Percentiles rank a stretch among this genome's conserved stretches.
phyloP scores from a whole-genome alignment of 2,888 invertebrate species.

The Aproaerema taeniolella region DNA sequence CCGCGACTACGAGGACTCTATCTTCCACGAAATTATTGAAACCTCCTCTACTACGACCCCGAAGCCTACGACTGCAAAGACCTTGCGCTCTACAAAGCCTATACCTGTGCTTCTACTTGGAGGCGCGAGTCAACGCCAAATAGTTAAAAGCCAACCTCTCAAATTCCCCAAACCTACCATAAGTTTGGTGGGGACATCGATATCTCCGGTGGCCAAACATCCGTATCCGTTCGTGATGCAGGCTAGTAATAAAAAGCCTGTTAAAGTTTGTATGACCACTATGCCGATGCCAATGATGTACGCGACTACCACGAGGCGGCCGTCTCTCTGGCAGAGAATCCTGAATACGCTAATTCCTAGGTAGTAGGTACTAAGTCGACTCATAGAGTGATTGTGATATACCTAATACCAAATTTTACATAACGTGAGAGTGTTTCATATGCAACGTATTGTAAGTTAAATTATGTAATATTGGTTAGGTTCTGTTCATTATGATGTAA shows the following conservation, averaged over 20 bases:
- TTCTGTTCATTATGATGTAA: conserved; percentile 15
- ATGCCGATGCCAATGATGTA: conserved; percentile 36
- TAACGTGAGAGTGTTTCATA: too few species aligned
- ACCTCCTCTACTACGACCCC: conserved; percentile 40
- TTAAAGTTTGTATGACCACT: conserved; percentile 53
- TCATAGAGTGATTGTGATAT: conserved; percentile 7
- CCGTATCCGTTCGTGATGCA: conserved; percentile 62
- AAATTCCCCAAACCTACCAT: conserved; percentile 45
- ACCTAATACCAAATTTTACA: not conserved
- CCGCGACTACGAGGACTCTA: conserved; percentile 61
- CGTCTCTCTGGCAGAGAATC: conserved; percentile 50
- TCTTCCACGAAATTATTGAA: conserved; percentile 60
- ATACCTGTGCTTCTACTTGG: conserved; percentile 55
- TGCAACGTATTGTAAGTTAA: not conserved
- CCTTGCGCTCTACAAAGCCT: conserved; percentile 27
- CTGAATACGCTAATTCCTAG: conserved; percentile 53
- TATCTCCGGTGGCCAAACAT: conserved; percentile 50
- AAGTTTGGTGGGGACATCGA: conserved; percentile 55
- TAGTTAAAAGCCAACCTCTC: conserved; percentile 42
- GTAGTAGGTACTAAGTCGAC: conserved; percentile 22
- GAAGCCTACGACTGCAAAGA: conserved; percentile 23
- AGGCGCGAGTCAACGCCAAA: conserved; percentile 49
- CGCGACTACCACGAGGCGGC: conserved; percentile 36
- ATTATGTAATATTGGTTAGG: conserved; percentile 5
- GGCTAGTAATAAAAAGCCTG: conserved; percentile 37